Evolutionary conservation across 2,113 vertebrate species (phyloP).

Genomic region (Castor canadensis): DNA sequence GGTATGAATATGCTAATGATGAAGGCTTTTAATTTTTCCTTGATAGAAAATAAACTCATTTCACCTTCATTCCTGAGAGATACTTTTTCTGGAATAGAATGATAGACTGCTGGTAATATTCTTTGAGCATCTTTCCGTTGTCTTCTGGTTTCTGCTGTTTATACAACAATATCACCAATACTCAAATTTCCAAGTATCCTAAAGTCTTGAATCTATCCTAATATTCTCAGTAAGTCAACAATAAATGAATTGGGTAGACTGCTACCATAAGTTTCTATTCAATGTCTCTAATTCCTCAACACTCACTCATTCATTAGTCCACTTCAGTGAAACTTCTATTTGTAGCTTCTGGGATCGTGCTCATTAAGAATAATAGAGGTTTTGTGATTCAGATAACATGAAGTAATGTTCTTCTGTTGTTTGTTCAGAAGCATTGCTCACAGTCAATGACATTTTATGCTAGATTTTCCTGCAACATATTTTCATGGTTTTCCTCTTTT

Average conservation of each 20-base stretch:
- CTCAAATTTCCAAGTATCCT: not conserved
- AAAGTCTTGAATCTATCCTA: not conserved
- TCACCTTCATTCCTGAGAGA: not conserved
- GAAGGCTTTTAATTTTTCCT: not conserved
- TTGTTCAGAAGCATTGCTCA: not conserved
- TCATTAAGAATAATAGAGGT: not conserved
- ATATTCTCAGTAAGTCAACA: constrained; percentile 6
- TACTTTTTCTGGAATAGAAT: not conserved
- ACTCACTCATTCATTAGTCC: not conserved
- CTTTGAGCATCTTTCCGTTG: not conserved
- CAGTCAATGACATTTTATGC: not conserved
- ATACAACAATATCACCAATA: not conserved
- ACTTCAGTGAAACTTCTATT: not conserved
- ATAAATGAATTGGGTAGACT: not conserved
- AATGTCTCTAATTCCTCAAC: not conserved
- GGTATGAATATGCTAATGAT: not conserved
- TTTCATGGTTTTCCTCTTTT: not conserved
- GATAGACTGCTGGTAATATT: not conserved
- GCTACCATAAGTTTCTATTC: not conserved
- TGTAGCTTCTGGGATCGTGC: not conserved
- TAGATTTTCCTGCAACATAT: not conserved
- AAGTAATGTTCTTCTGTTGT: not conserved
- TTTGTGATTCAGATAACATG: not conserved
- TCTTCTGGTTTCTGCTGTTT: not conserved
- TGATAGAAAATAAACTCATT: constrained; percentile 40